These are phyloP conservation scores for Brachystomella parvula DNA, from an alignment of 1,140 invertebrate genomes.

Conservation along the genomic window DNA sequence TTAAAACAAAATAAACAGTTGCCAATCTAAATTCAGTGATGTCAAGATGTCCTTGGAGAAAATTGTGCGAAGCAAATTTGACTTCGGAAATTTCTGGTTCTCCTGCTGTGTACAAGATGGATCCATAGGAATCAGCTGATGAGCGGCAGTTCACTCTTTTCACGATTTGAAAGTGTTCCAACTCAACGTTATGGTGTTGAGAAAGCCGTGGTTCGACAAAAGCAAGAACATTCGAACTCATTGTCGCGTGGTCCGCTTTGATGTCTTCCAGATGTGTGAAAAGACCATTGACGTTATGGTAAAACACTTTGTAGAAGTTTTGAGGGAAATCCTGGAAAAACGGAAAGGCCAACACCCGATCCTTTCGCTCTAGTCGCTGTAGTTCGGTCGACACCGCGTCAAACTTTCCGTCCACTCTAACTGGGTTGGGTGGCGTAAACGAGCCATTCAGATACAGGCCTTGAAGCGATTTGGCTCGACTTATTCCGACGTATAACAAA, in stretches of 20 bases:
- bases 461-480: constrained; percentile 1
- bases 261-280: not conserved
- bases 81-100: too few species aligned
- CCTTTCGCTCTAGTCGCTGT: not conserved
- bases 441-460: constrained; percentile 19
- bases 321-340: constrained; percentile 9
- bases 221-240: constrained; percentile 5
- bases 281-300: constrained; percentile 17
- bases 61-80: not conserved
- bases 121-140: constrained; percentile 9
- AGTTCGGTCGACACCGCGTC: constrained; percentile 5
- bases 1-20: not conserved
- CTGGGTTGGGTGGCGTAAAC: constrained; percentile 1
- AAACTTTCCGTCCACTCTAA: not conserved
- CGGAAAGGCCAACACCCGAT: not conserved
- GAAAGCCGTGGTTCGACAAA: constrained; percentile 16
- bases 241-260: not conserved
- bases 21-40: not conserved
- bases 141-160: not conserved
- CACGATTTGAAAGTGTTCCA: not conserved
- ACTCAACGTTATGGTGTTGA: not conserved
- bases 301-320: not conserved
- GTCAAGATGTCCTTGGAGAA: not conserved
- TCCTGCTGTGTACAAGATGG: not conserved
- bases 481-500: constrained; percentile 17